phyloP scores from a whole-genome alignment of 2,888 invertebrate species.

The Thecocarcelia acutangulata region DNA sequence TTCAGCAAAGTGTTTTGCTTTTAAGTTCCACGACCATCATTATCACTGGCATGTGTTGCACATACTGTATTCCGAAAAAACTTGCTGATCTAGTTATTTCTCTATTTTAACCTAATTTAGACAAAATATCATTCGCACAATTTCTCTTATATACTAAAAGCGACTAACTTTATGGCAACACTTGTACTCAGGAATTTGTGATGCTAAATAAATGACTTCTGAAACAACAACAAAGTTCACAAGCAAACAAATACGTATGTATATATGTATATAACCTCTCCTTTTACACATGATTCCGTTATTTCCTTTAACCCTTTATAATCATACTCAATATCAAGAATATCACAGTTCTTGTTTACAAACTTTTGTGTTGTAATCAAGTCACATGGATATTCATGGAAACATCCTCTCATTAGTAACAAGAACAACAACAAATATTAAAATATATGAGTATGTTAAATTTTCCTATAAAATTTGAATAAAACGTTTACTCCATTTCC shows the following conservation, averaged over 20 bases:
- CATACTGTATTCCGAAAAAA: no score
- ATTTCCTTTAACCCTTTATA: constrained; percentile 51
- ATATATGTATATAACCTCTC: background rate
- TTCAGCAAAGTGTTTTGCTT: no score
- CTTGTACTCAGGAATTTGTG: background rate
- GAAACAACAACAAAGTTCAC: constrained; percentile 31
- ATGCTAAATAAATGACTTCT: constrained; percentile 48
- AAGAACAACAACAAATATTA: constrained; percentile 31
- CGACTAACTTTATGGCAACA: no score
- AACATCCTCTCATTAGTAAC: constrained; percentile 52
- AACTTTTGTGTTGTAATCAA: constrained; percentile 49
- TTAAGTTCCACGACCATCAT: no score
- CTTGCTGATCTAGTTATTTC: no score
- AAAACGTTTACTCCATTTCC: constrained; percentile 45
- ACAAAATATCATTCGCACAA: no score
- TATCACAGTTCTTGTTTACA: constrained; percentile 68
- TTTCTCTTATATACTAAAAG: no score
- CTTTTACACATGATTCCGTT: constrained; percentile 1
- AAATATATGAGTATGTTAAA: background rate
- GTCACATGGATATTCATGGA: constrained; percentile 7
- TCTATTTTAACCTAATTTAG: no score
- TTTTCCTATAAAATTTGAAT: constrained; percentile 61
- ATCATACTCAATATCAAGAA: constrained; percentile 26
- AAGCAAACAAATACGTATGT: constrained; percentile 1
- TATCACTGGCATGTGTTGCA: no score